These are phyloP conservation scores for Ceratosolen fusciceps DNA, from an alignment of 1,140 invertebrate species.

Conservation along the genomic window DNA sequence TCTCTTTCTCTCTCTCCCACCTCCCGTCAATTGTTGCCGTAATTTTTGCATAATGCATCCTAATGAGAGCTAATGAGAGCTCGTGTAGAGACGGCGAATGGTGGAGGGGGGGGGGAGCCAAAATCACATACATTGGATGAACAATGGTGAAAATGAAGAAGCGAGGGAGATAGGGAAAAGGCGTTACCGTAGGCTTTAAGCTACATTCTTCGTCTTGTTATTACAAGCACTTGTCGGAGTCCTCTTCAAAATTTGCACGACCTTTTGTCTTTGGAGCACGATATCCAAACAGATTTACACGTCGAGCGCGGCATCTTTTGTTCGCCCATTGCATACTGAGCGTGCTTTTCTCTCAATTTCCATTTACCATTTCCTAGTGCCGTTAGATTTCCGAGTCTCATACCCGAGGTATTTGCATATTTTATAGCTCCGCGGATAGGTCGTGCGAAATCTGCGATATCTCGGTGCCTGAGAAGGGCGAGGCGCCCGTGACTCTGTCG, in stretches of 20 bases:
- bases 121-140: conserved; percentile 62
- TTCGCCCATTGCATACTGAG: not conserved
- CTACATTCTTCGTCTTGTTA: not conserved
- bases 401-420: conserved; percentile 57
- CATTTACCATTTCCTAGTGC: conserved; percentile 24
- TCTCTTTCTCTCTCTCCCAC: not conserved
- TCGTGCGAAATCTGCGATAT: conserved; percentile 43
- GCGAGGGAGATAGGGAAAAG: too few species aligned
- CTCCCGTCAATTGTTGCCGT: conserved; percentile 47
- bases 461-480: not conserved
- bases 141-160: conserved; percentile 56
- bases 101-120: conserved; percentile 50
- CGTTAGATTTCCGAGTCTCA: not conserved
- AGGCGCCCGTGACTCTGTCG: conserved; percentile 46
- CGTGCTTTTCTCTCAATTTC: conserved; percentile 3
- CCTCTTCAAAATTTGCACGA: not conserved
- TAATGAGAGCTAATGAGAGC: conserved; percentile 66
- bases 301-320: not conserved
- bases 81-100: too few species aligned
- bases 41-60: conserved; percentile 65
- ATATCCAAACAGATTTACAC: not conserved
- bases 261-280: not conserved
- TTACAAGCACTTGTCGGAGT: not conserved
- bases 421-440: conserved; percentile 51
- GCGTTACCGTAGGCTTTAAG: conserved; percentile 17